Conservation (phyloP, 2,113 vertebrate species). For the Microcebus murinus region DNA sequence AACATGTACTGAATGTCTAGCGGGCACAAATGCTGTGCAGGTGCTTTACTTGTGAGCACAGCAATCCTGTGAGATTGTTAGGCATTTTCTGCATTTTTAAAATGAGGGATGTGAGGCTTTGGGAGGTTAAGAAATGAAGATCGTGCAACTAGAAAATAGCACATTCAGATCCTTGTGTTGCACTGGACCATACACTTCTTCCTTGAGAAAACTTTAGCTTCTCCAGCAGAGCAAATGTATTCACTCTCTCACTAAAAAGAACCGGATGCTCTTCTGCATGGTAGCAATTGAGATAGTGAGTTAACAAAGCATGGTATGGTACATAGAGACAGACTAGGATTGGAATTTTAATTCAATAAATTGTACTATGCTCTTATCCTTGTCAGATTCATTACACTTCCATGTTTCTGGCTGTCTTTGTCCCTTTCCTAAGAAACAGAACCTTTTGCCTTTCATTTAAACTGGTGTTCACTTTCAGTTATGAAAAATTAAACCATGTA, state of each 20-base stretch:
- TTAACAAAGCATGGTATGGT: not conserved
- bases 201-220: not conserved
- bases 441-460: conserved; percentile 65
- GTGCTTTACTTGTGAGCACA: not conserved
- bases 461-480: conserved; percentile 3
- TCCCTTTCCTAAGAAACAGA: conserved; percentile 9
- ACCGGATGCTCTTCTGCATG: not conserved
- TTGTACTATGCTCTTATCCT: conserved; percentile 21
- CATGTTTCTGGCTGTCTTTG: not conserved
- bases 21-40: not conserved
- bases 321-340: not conserved
- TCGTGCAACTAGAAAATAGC: not conserved
- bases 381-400: conserved; percentile 13
- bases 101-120: not conserved
- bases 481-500: conserved; percentile 46
- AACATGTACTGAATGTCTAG: not conserved
- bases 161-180: not conserved
- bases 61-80: not conserved
- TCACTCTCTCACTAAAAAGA: not conserved
- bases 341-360: conserved; percentile 46
- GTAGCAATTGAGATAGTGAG: not conserved
- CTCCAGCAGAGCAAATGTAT: not conserved
- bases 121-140: not conserved
- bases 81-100: not conserved
- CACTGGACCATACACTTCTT: not conserved